Percentiles rank a stretch among this genome's conserved stretches.
phyloP scores from a whole-genome alignment of 2,888 invertebrate genomes.

The Spisula subtruncata region DNA sequence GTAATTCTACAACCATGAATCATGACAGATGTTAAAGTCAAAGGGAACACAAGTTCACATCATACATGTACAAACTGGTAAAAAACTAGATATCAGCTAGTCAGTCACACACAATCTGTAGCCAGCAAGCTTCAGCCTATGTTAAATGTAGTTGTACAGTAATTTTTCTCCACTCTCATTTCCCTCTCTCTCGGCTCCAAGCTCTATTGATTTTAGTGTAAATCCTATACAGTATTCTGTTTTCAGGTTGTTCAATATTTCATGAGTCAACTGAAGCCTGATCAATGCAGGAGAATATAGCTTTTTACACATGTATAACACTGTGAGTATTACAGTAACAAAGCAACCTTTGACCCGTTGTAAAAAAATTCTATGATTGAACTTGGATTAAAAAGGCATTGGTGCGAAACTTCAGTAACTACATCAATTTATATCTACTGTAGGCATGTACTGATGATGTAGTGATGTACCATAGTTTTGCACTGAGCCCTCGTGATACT shows the following conservation, averaged over 20 bases:
- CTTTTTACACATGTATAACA: constrained; percentile 26
- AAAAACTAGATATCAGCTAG: not conserved
- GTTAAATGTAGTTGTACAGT: constrained; percentile 12
- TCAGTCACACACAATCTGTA: not conserved
- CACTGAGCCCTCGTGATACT: no score
- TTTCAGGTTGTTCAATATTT: constrained; percentile 44
- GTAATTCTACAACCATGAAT: not conserved
- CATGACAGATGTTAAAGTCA: constrained; percentile 1
- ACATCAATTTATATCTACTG: no score
- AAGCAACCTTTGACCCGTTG: not conserved
- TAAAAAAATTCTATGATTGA: not conserved
- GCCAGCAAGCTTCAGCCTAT: no score
- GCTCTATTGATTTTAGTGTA: constrained; percentile 45
- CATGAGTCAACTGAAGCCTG: constrained; percentile 40
- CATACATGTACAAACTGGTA: not conserved
- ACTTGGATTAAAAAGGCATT: not conserved
- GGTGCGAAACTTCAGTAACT: no score
- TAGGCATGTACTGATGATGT: no score
- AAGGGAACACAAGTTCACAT: not conserved
- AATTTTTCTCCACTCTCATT: not conserved
- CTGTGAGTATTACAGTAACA: not conserved
- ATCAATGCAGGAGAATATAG: constrained; percentile 23
- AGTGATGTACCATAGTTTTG: no score
- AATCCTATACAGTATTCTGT: constrained; percentile 10
- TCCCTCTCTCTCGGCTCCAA: constrained; percentile 6